These are phyloP conservation scores for Scaptodrosophila lebanonensis DNA, from an alignment of 1,140 invertebrate genomes.

Conservation along the genomic window DNA sequence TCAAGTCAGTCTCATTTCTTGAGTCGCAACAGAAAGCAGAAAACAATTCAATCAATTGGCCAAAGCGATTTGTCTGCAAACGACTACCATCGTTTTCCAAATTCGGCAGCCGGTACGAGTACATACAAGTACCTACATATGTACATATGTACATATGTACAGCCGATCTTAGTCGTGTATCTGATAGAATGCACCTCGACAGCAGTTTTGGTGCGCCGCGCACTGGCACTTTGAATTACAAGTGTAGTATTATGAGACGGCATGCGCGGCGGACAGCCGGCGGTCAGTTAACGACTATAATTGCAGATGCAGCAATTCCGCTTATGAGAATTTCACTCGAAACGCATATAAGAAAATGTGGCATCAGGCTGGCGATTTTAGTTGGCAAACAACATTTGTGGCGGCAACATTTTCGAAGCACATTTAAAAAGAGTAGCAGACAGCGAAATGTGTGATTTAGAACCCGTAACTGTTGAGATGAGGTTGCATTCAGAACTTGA, in stretches of 20 bases:
- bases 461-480: conserved; percentile 47
- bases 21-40: conserved; percentile 23
- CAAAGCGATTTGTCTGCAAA: too few relatives aligned
- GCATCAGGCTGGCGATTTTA: conserved; percentile 31
- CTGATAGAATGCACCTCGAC: conserved; percentile 11
- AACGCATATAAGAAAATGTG: conserved; percentile 60
- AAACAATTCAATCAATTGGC: conserved; percentile 41
- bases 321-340: conserved; percentile 57
- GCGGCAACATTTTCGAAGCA: conserved; percentile 22
- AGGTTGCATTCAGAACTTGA: conserved; percentile 22
- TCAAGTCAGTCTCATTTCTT: conserved; percentile 29
- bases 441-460: conserved; percentile 25
- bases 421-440: conserved; percentile 15
- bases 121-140: too few relatives aligned
- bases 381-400: conserved; percentile 25
- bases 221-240: conserved; percentile 45
- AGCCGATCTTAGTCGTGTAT: too few relatives aligned
- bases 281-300: conserved; percentile 35
- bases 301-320: conserved; percentile 70
- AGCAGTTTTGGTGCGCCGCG: conserved; percentile 18
- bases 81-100: too few relatives aligned
- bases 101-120: too few relatives aligned
- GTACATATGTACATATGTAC: too few relatives aligned
- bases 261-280: conserved; percentile 7
- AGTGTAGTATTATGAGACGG: conserved; percentile 41